phyloP scores from a whole-genome alignment of 2,888 invertebrate species.

The Lycaena phlaeas region DNA sequence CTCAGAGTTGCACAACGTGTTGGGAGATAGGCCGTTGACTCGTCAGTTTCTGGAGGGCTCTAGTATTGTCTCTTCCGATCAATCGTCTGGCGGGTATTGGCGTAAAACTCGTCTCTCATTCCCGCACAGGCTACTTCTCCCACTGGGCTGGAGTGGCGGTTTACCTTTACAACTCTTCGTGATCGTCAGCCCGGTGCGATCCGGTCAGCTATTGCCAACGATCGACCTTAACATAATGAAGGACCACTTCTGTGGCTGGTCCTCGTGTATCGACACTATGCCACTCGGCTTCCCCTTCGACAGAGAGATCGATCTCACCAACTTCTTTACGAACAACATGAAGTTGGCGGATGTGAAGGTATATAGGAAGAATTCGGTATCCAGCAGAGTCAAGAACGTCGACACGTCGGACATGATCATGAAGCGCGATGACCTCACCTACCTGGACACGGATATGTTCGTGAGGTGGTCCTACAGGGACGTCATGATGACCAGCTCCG shows the following conservation, averaged over 20 bases:
- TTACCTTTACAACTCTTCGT: conserved; percentile 76
- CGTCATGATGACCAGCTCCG: conserved; percentile 50
- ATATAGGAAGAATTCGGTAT: conserved; percentile 67
- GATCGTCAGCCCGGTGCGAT: conserved; percentile 71
- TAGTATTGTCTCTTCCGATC: conserved; percentile 57
- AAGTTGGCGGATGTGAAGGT: conserved; percentile 76
- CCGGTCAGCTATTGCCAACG: conserved; percentile 51
- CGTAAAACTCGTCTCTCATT: conserved; percentile 69
- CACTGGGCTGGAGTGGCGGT: conserved; percentile 78
- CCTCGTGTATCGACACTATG: conserved; percentile 73
- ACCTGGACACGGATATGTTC: conserved; percentile 50
- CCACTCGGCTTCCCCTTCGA: conserved; percentile 85
- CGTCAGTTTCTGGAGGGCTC: conserved; percentile 32
- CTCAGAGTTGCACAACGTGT: conserved; percentile 75
- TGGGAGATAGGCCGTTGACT: conserved; percentile 71
- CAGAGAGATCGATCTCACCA: conserved; percentile 71
- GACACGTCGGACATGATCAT: conserved; percentile 53
- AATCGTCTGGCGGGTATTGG: conserved; percentile 67
- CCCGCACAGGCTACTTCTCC: conserved; percentile 80
- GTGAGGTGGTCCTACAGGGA: conserved; percentile 49
- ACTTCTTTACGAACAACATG: conserved; percentile 78
- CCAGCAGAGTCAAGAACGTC: conserved; percentile 44
- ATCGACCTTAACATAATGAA: conserved; percentile 61
- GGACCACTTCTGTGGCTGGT: conserved; percentile 66
- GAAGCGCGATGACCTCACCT: conserved; percentile 57